Evolutionary conservation across 2,113 vertebrate genomes (phyloP), one percentile per base, ranked within the genome.

Genomic region (Psilopogon haemacephalus): DNA sequence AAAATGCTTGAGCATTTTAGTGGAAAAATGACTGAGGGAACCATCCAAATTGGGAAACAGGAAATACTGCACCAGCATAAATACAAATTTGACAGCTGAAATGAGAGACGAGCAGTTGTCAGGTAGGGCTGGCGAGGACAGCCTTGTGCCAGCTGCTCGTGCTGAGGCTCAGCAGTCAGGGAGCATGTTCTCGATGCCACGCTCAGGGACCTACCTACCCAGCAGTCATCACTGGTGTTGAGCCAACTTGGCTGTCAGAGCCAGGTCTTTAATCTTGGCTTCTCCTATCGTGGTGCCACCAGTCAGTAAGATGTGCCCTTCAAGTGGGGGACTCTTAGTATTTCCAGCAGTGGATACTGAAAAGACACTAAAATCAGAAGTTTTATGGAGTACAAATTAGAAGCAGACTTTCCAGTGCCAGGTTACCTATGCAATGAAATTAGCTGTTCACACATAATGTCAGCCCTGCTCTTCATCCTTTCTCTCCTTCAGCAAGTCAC

Each of bases 1-100:
- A 85, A 88, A 87, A 93, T 16, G 55, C 72, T 77, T 60, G 30
- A 94, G 63, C 75, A 23, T 93, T 92, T 90, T 82, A 89, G 68
- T 93, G 92, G 86, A 95, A 95, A 96, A 91, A 94, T 33, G 64
- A 54, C 68, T 33, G 67, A 70, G 88, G 48, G 88, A 89, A 33
- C 32, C 56, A 35, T 93, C 70, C 80, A 68, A 40, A 81, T 80
- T 79, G 60, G 85, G 83, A 70, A 87, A 91, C 72, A 73, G 94
- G 89, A 92, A 96, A 85, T 19, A 20, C 50, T 72, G 50, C 32
- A 5, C 52, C 44, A 32, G 38, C 26, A 46, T 86, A 50, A 84
- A 69, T 79, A 50, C 7, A 5, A 30, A 17, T 54, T 40, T 80
- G 83, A 60, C 38, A 56, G 70, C 70, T 71, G 68, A 74, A 59